phyloP scores from a whole-genome alignment of 2,888 invertebrate species.

The Leptinotarsa peninsularis region DNA sequence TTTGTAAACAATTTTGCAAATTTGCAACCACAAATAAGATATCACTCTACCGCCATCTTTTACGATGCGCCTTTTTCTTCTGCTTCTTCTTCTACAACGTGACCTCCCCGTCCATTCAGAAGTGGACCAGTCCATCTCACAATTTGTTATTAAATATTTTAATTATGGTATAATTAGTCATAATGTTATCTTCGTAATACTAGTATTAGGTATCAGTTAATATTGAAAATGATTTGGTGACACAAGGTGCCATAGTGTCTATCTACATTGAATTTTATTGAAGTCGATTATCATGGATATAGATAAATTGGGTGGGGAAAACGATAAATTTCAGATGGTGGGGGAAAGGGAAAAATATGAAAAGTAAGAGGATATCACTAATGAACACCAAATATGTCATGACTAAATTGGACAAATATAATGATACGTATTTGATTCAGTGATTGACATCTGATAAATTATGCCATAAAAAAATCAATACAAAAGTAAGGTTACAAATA shows the following conservation, averaged over 20 bases:
- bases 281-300: constrained; percentile 36
- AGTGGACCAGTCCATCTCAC: constrained; percentile 60
- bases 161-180: constrained; percentile 11
- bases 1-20: constrained; percentile 65
- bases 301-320: constrained; percentile 50
- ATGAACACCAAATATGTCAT: constrained; percentile 50
- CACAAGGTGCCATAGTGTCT: constrained; percentile 19
- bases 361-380: constrained; percentile 56
- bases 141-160: not conserved
- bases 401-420: constrained; percentile 38
- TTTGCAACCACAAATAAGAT: constrained; percentile 63
- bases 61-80: constrained; percentile 62
- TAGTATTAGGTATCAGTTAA: constrained; percentile 2
- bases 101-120: constrained; percentile 54
- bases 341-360: constrained; percentile 56
- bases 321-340: constrained; percentile 51
- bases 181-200: constrained; percentile 24
- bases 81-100: constrained; percentile 53
- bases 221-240: constrained; percentile 6
- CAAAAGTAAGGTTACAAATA: constrained; percentile 65
- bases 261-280: constrained; percentile 1
- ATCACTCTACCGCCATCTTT: constrained; percentile 66
- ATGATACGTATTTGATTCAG: constrained; percentile 43
- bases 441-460: constrained; percentile 51
- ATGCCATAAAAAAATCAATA: constrained; percentile 62